Conservation (phyloP, 2,797 vertebrate species). For the Coccyzus lansbergi region DNA sequence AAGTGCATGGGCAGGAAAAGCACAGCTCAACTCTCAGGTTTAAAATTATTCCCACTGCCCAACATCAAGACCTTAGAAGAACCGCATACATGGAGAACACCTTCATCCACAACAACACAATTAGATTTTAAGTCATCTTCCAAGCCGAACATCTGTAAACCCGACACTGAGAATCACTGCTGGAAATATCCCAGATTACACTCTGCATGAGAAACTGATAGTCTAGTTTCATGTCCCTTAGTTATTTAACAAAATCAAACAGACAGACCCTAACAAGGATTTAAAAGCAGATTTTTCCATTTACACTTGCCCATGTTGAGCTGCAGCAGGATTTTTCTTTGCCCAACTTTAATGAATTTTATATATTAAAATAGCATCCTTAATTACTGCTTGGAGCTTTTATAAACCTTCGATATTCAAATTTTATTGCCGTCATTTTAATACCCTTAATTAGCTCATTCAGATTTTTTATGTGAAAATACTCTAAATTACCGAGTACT, state of each 20-base stretch:
- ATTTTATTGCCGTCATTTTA: constrained; percentile 11
- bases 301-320: background rate
- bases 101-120: background rate
- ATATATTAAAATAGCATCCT: constrained; percentile 18
- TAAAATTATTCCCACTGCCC: background rate
- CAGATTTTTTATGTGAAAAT: constrained; percentile 12
- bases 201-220: background rate
- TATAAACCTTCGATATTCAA: background rate
- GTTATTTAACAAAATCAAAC: background rate
- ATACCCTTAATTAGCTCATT: constrained; percentile 12
- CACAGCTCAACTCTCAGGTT: background rate
- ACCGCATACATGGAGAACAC: background rate
- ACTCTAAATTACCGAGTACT: background rate
- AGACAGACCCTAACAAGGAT: background rate
- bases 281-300: background rate
- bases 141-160: background rate
- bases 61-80: background rate
- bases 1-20: background rate
- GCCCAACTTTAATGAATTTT: background rate
- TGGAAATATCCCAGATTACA: background rate
- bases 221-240: background rate
- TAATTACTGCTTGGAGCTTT: constrained; percentile 29
- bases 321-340: background rate
- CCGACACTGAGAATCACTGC: background rate
- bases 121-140: background rate